Evolutionary conservation across 2,113 vertebrate genomes (phyloP).

Genomic region (Corydoras sp.): DNA sequence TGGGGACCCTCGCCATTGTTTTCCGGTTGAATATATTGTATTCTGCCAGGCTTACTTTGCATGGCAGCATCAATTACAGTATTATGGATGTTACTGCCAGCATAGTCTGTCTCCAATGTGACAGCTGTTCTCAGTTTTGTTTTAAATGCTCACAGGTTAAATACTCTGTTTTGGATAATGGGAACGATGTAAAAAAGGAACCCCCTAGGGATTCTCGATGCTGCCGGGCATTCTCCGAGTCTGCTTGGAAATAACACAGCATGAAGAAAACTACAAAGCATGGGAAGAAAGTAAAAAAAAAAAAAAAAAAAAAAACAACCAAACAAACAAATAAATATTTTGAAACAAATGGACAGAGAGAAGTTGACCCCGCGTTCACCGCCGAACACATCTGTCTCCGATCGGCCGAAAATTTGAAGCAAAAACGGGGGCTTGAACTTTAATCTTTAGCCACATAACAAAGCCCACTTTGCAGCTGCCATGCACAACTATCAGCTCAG

Average conservation of each 20-base stretch:
- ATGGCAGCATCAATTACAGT: constrained; percentile 44
- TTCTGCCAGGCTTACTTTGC: constrained; percentile 37
- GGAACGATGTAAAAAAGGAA: constrained; percentile 44
- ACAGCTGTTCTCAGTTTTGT: constrained; percentile 53
- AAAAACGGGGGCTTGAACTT: constrained; percentile 85
- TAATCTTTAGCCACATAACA: constrained; percentile 89
- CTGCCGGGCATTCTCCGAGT: constrained; percentile 77
- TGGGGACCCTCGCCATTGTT: constrained; percentile 40
- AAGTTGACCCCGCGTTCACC: constrained; percentile 74
- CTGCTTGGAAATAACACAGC: constrained; percentile 80
- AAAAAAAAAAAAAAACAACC: background rate
- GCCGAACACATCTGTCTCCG: constrained; percentile 78
- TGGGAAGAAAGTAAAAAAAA: constrained; percentile 50
- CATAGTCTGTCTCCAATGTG: constrained; percentile 47
- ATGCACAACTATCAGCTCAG: constrained; percentile 75
- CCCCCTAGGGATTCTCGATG: constrained; percentile 60
- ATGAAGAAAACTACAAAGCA: constrained; percentile 29
- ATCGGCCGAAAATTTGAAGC: constrained; percentile 86
- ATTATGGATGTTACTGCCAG: constrained; percentile 45
- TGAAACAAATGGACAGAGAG: constrained; percentile 78
- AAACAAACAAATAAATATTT: constrained; percentile 19
- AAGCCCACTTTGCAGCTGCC: constrained; percentile 88
- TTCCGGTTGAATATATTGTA: constrained; percentile 39
- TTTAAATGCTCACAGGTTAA: constrained; percentile 53
- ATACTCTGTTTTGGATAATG: constrained; percentile 54